Evolutionary conservation across 2,888 invertebrate species (phyloP).

Genomic region (Julus scanicus): DNA sequence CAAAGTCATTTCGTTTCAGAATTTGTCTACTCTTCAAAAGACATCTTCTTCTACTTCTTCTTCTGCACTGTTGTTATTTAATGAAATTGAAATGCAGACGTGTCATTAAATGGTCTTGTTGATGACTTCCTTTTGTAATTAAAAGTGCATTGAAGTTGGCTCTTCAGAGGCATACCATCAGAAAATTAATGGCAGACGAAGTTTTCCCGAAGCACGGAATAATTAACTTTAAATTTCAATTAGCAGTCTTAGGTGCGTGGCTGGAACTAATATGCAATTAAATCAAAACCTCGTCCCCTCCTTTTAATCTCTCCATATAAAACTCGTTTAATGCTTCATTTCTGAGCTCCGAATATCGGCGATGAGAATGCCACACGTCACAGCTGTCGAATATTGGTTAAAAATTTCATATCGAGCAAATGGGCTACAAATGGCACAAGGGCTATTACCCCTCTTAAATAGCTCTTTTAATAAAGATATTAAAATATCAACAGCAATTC

Average conservation of each 20-base stretch:
- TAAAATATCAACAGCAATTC: slow-evolving; percentile 36
- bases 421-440: slow-evolving; percentile 23
- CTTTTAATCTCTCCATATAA: slow-evolving; percentile 46
- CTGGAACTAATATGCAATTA: slow-evolving; percentile 55
- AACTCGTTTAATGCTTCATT: slow-evolving; percentile 38
- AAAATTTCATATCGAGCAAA: slow-evolving; percentile 26
- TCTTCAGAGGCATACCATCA: not conserved
- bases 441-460: slow-evolving; percentile 26
- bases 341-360: not conserved
- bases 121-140: slow-evolving; percentile 53
- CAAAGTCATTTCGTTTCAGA: not conserved
- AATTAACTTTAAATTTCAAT: slow-evolving; percentile 56
- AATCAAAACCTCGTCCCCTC: slow-evolving; percentile 46
- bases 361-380: slow-evolving; percentile 39
- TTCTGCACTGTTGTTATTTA: slow-evolving; percentile 26
- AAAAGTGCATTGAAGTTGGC: slow-evolving; percentile 50
- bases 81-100: slow-evolving; percentile 51
- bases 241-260: slow-evolving; percentile 47
- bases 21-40: not conserved
- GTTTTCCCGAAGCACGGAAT: slow-evolving; percentile 52
- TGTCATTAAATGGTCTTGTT: slow-evolving; percentile 52
- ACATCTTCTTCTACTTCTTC: not conserved
- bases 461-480: slow-evolving; percentile 15
- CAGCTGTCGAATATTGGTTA: slow-evolving; percentile 42
- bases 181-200: slow-evolving; percentile 52